phyloP scores from a whole-genome alignment of 2,888 invertebrate genomes.

The Habrosyne pyritoides region DNA sequence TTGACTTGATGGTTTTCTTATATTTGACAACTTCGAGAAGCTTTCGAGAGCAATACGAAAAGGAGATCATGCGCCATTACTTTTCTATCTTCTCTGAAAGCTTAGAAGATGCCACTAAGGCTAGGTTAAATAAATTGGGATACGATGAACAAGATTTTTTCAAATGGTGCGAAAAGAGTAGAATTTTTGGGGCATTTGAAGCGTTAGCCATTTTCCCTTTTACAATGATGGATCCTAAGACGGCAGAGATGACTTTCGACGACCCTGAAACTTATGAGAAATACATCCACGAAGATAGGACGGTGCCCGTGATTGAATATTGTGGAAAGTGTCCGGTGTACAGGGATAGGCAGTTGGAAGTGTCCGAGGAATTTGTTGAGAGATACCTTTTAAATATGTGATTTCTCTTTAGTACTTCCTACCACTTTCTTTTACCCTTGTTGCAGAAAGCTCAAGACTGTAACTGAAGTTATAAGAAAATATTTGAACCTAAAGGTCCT shows the following conservation, averaged over 20 bases:
- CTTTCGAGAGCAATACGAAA: slow-evolving; percentile 55
- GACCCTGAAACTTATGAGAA: slow-evolving; percentile 45
- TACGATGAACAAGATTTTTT: slow-evolving; percentile 42
- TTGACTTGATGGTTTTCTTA: slow-evolving; percentile 60
- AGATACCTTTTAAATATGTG: slow-evolving; percentile 35
- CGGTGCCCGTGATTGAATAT: slow-evolving; percentile 42
- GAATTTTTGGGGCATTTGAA: slow-evolving; percentile 44
- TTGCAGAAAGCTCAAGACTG: too few species aligned
- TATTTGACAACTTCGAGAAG: slow-evolving; percentile 54
- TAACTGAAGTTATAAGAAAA: too few species aligned
- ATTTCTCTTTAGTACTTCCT: slow-evolving; percentile 13
- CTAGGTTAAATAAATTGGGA: slow-evolving; percentile 39
- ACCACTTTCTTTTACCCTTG: too few species aligned
- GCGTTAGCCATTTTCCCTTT: slow-evolving; percentile 40
- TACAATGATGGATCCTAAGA: slow-evolving; percentile 44
- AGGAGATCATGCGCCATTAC: slow-evolving; percentile 47
- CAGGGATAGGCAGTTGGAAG: slow-evolving; percentile 45
- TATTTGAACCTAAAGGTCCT: neutral
- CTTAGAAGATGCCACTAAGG: slow-evolving; percentile 42
- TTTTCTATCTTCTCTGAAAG: slow-evolving; percentile 45
- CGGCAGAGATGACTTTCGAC: slow-evolving; percentile 42
- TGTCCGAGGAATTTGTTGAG: slow-evolving; percentile 59
- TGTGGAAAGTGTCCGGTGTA: slow-evolving; percentile 36
- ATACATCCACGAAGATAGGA: slow-evolving; percentile 36
- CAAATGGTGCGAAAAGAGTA: slow-evolving; percentile 42